A percentile compares a stretch with the other conserved stretches of the same genome.
phyloP scores from a whole-genome alignment of 2,113 vertebrate species.

The Caranx melampygus region DNA sequence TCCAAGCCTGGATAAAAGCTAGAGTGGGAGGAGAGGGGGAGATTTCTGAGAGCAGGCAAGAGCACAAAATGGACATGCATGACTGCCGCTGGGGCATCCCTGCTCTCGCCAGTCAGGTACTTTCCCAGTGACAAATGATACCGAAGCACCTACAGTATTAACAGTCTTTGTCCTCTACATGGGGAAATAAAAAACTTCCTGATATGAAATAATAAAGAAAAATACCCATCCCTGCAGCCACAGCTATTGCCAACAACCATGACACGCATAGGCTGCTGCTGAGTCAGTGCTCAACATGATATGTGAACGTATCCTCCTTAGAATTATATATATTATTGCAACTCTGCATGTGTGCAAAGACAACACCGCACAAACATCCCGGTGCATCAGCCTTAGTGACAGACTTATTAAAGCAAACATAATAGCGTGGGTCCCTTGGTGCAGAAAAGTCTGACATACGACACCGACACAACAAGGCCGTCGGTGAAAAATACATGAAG shows the following conservation, averaged over 20 bases:
- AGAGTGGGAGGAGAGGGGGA: neutral
- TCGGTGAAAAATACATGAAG: slow-evolving; percentile 74
- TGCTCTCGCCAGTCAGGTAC: slow-evolving; percentile 14
- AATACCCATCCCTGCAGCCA: neutral
- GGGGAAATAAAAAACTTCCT: slow-evolving; percentile 33
- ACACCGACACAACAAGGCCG: slow-evolving; percentile 31
- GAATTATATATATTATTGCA: slow-evolving; percentile 1
- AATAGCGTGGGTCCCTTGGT: slow-evolving; percentile 11
- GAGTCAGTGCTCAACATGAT: slow-evolving; percentile 13
- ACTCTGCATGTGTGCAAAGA: neutral
- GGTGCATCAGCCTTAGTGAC: slow-evolving; percentile 1
- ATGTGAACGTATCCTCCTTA: slow-evolving; percentile 7
- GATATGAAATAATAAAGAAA: neutral
- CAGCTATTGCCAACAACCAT: slow-evolving; percentile 1
- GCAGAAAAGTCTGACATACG: slow-evolving; percentile 47
- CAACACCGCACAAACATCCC: neutral
- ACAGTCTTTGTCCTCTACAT: slow-evolving; percentile 28
- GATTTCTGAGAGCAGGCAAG: slow-evolving; percentile 20
- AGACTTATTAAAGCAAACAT: slow-evolving; percentile 41
- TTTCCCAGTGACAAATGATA: slow-evolving; percentile 18
- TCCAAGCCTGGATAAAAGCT: slow-evolving; percentile 31
- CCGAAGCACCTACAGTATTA: neutral
- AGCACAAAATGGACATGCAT: slow-evolving; percentile 26
- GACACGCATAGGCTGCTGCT: slow-evolving; percentile 7
- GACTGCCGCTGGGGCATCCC: neutral